Evolutionary conservation across 2,888 invertebrate genomes (phyloP), one percentile per base, ranked within the genome.

Genomic region (Tetrapedia diversipes): DNA sequence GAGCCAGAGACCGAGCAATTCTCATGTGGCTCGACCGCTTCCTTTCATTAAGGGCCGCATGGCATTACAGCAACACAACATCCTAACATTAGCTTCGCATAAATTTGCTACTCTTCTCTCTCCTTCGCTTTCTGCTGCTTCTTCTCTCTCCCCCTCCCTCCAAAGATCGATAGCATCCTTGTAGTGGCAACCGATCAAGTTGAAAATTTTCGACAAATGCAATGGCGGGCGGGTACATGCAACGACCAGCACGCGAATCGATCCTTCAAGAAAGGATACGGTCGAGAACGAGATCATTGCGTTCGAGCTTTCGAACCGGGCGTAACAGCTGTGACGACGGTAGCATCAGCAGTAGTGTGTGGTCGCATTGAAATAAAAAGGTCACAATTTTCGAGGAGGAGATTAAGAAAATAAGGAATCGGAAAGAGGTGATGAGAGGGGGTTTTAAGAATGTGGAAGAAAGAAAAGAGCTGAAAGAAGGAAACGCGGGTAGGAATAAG

Each of bases 281-380:
- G 77, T 77, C 77, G 77, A 77, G 78, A 51, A 29, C 65, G 66
- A 47, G 59, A 43, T 64, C 59, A 39, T 39, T 54, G 64, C 51
- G 61, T 73, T 63, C 70, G 63, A 79, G 59, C 22, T 68, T 64
- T 79, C 66, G 73, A 79, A 83, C 71, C 57, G 73, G 75, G 77
- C 64, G 64, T 79, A 79, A 77, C 76, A 78, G 76, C 72, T 79
- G 83, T 85, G 76, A 67, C 69, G 77, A 64, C 27, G 82, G 72
- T 77, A 76, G 76, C 66, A 78, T 78, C 68, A 77, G 79, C 82
- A 84, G 84, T 84, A 64, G 51, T 80, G 80, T 81, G 75, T 77
- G 79, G 72, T 85, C 66, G 68, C 78, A 60, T 80, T 72, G 43
- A 74, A 77, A 86, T 56, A 83, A 54, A 72, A 49, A 78, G 56